A percentile compares a stretch with the other conserved stretches of the same genome.
These are phyloP conservation scores for Tachycineta bicolor DNA, from an alignment of 2,113 vertebrate species.

Conservation along the genomic window DNA sequence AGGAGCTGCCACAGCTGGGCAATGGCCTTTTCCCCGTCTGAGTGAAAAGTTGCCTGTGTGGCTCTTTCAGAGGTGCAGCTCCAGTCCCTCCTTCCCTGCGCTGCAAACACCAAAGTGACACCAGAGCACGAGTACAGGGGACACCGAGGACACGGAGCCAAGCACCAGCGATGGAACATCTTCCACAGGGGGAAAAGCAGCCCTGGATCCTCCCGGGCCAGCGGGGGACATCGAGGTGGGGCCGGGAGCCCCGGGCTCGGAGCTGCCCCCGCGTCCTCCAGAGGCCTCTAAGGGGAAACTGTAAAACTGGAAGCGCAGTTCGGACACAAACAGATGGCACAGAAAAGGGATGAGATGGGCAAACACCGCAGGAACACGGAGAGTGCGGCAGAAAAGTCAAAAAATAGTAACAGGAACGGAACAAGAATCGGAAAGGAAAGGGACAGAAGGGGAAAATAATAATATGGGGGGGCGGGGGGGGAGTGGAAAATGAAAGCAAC, in stretches of 20 bases:
- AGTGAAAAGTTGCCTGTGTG: fast-evolving
- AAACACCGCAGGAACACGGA: not conserved
- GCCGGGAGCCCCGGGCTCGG: not conserved
- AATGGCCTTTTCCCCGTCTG: fast-evolving
- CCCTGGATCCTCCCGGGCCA: not conserved
- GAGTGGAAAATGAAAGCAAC: constrained; percentile 70
- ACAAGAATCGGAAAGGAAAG: constrained; percentile 34
- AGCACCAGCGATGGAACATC: not conserved
- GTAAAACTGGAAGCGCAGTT: constrained; percentile 71
- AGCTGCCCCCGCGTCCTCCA: not conserved
- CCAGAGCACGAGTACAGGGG: not conserved
- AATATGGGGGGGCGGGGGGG: not conserved
- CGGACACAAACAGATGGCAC: constrained; percentile 66
- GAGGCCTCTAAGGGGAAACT: constrained; percentile 1
- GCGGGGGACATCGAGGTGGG: not conserved
- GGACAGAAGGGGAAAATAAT: constrained; percentile 16
- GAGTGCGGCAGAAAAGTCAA: not conserved
- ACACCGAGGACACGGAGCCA: not conserved
- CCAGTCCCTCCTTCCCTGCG: not conserved
- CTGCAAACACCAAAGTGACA: not conserved
- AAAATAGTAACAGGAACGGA: not conserved
- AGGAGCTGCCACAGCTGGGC: not conserved
- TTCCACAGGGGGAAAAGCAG: not conserved
- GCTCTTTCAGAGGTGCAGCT: not conserved
- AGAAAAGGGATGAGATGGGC: constrained; percentile 31